Conservation (phyloP, 2,797 vertebrate genomes). For the Gymnodraco acuticeps region DNA sequence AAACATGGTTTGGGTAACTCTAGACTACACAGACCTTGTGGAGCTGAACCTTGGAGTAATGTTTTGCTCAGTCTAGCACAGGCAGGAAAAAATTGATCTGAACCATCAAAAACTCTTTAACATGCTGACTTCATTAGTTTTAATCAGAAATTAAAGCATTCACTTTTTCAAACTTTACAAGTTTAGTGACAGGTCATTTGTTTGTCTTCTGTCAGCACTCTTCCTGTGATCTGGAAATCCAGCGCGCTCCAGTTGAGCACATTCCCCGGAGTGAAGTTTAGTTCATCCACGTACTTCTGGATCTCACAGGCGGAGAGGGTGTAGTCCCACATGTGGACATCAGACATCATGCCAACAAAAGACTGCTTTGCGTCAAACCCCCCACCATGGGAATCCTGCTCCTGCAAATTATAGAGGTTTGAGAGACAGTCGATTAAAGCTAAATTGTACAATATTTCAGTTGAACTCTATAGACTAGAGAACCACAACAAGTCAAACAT, state of each 20-base stretch:
- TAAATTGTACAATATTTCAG: background rate
- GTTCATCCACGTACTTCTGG: slow-evolving; percentile 31
- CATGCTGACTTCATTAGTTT: background rate
- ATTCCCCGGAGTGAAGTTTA: slow-evolving; percentile 57
- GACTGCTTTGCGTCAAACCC: slow-evolving; percentile 67
- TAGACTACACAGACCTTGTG: too few species aligned
- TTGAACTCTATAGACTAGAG: background rate
- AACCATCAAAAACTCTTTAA: background rate
- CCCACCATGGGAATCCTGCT: slow-evolving; percentile 65
- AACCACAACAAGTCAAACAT: background rate
- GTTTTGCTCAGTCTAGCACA: too few species aligned
- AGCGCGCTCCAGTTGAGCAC: slow-evolving; percentile 67
- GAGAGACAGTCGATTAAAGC: background rate
- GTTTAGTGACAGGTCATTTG: slow-evolving; percentile 15
- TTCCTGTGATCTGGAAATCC: slow-evolving; percentile 38
- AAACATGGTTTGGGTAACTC: too few species aligned
- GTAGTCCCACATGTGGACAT: slow-evolving; percentile 74
- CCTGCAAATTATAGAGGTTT: slow-evolving; percentile 52
- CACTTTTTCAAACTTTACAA: too few species aligned
- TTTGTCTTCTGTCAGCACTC: slow-evolving; percentile 55
- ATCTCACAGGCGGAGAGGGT: slow-evolving; percentile 68
- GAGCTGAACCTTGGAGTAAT: too few species aligned
- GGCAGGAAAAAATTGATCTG: background rate
- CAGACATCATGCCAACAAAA: slow-evolving; percentile 73
- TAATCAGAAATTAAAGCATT: background rate